Base-by-base conservation (phyloP, 2,113 vertebrate genomes). In the Pteruthius melanotis region DNA sequence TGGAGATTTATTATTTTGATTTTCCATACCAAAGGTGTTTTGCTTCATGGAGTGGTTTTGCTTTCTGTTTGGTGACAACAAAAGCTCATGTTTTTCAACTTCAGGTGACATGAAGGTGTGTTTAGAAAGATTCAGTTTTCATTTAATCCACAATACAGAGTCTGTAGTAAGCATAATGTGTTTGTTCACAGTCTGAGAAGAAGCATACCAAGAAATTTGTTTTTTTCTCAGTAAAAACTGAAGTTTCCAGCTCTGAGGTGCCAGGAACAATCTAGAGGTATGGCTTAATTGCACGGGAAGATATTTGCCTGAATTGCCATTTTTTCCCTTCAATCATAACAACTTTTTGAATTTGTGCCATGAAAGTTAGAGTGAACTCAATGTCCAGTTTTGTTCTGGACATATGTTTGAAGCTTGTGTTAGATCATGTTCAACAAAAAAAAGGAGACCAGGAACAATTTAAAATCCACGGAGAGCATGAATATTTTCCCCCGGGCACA, bases 341-440 rank as follows among this genome's bases (percentile, higher is more conserved):
- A 96, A 80, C 44, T 33, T 90, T 91, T 69, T 93, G 60, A 92
- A 82, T 88, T 91, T 93, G 21, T 91, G 65, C 96, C 89, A 68
- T 90, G 71, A 79, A 95, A 71, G 33, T 85, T 56, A 83, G 30
- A 82, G 9, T 52, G 81, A 94, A 80, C 21, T 91, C n/a, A 79
- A 35, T 82, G 78, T 93, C 90, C 49, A 78, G 60, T 94, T 90
- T 93, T 91, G 68, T 84, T 81, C 83, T 94, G 64, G 44, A 53
- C 57, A 35, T 90, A 23, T 40, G 88, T 87, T 86, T 96, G 60
- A 93, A 88, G 64, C 52, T 92, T 84, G 42, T 33, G 12, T 90
- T 88, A 96, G 81, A 81, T 89, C 45, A 47, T 80, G 75, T 93
- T 94, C 90, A 94, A 87, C 66, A 78, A 79, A 80, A 90, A 42